Percentiles rank a stretch among this genome's conserved stretches.
Evolutionary conservation across 2,113 vertebrate genomes (phyloP).

Genomic region (Rhinichthys klamathensis): DNA sequence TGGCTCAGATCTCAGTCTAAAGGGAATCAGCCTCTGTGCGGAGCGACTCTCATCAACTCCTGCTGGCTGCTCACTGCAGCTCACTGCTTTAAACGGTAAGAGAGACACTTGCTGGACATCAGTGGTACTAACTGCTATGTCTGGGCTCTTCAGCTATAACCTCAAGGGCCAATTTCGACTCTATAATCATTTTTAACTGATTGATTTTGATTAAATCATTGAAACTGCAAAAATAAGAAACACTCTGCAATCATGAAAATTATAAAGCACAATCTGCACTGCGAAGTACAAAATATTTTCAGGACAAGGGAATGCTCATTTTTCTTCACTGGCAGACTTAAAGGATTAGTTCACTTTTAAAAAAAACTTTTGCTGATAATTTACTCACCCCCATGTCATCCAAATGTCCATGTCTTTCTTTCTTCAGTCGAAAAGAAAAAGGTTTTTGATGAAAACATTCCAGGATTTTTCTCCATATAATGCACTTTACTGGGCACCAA

Average conservation of each 20-base stretch:
- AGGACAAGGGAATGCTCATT: background rate
- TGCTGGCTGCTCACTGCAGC: conserved; percentile 91
- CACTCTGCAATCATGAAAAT: background rate
- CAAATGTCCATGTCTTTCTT: no score
- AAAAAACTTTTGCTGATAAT: no score
- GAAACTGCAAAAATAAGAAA: background rate
- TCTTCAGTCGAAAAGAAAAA: no score
- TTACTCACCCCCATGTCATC: no score
- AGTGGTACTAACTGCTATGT: background rate
- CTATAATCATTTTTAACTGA: background rate
- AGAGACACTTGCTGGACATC: conserved; percentile 50
- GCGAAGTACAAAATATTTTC: background rate
- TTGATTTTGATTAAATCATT: background rate
- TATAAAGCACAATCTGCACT: background rate
- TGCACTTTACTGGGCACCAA: no score
- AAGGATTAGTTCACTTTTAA: no score
- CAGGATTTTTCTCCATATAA: no score
- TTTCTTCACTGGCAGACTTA: background rate
- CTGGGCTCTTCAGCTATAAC: background rate
- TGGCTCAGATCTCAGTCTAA: conserved; percentile 78
- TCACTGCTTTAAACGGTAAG: conserved; percentile 88
- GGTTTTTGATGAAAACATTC: no score
- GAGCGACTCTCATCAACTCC: conserved; percentile 85
- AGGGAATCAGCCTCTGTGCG: conserved; percentile 81
- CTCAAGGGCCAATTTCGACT: background rate